phyloP scores from a whole-genome alignment of 2,888 invertebrate species.

The Perithous albicinctus region DNA sequence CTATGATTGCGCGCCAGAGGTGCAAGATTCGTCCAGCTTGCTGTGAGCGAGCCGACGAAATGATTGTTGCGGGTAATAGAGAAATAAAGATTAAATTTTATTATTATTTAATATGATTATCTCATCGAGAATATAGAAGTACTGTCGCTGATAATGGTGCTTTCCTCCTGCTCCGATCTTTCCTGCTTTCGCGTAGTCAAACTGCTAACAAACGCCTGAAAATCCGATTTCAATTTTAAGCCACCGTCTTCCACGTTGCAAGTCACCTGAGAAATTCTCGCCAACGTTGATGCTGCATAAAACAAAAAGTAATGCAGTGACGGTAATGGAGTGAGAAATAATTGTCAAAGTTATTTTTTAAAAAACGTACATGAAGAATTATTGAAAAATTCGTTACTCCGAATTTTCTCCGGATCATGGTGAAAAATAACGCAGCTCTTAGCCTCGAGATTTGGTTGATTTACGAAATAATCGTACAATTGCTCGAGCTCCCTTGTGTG shows the following conservation, averaged over 20 bases:
- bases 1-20: neutral
- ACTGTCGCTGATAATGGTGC: slow-evolving; percentile 71
- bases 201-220: slow-evolving; percentile 81
- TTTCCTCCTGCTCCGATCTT: slow-evolving; percentile 74
- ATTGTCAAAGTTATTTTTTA: slow-evolving; percentile 1
- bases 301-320: neutral
- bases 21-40: neutral
- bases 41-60: slow-evolving; percentile 37
- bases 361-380: slow-evolving; percentile 85
- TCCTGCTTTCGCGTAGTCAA: slow-evolving; percentile 77
- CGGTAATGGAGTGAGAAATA: neutral
- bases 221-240: slow-evolving; percentile 87
- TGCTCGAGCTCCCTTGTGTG: slow-evolving; percentile 87
- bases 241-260: slow-evolving; percentile 87
- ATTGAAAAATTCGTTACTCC: slow-evolving; percentile 84
- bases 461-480: slow-evolving; percentile 89
- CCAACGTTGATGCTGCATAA: slow-evolving; percentile 87
- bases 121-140: slow-evolving; percentile 58
- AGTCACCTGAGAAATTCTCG: slow-evolving; percentile 87
- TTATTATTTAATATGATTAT: slow-evolving; percentile 50
- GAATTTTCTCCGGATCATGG: slow-evolving; percentile 85
- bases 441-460: slow-evolving; percentile 88
- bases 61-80: slow-evolving; percentile 36
- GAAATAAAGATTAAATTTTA: slow-evolving; percentile 34
- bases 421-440: slow-evolving; percentile 89